phyloP scores from a whole-genome alignment of 1,140 invertebrate genomes.

The Idris sp. region DNA sequence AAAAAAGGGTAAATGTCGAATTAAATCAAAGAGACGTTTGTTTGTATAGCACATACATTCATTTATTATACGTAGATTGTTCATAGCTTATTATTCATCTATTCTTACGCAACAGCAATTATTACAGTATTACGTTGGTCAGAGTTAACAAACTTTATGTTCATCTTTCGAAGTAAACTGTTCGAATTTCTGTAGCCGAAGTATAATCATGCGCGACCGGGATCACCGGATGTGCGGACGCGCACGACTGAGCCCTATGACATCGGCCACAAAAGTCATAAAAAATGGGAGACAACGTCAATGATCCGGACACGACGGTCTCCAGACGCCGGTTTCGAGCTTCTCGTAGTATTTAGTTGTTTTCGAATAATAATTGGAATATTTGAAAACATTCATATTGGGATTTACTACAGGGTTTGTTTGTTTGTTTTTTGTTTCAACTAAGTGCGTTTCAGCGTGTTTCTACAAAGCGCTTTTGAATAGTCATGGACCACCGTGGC shows the following conservation, averaged over 20 bases:
- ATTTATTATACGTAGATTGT: slow-evolving; percentile 79
- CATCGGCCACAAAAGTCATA: slow-evolving; percentile 71
- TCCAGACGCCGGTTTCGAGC: slow-evolving; percentile 64
- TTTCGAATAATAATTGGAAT: slow-evolving; percentile 63
- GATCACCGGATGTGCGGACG: slow-evolving; percentile 68
- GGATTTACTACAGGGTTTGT: slow-evolving; percentile 67
- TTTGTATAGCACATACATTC: slow-evolving; percentile 76
- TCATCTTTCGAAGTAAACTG: slow-evolving; percentile 56
- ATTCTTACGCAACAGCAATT: slow-evolving; percentile 76
- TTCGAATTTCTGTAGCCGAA: slow-evolving; percentile 70
- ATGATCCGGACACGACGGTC: slow-evolving; percentile 74
- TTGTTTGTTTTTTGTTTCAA: too few relatives aligned
- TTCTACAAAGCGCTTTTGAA: slow-evolving; percentile 71
- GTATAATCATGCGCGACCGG: slow-evolving; percentile 63
- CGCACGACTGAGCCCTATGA: slow-evolving; percentile 71
- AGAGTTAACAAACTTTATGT: slow-evolving; percentile 73
- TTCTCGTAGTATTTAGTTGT: slow-evolving; percentile 61
- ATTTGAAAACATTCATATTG: slow-evolving; percentile 72
- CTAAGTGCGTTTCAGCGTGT: slow-evolving; percentile 72
- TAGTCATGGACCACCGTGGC: slow-evolving; percentile 47
- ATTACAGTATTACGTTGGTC: slow-evolving; percentile 74
- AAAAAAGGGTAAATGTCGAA: neutral
- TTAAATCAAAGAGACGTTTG: slow-evolving; percentile 12
- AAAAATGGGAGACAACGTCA: slow-evolving; percentile 68
- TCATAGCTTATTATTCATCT: slow-evolving; percentile 77